A percentile compares a stretch with the other conserved stretches of the same genome.
phyloP scores from a whole-genome alignment of 2,113 vertebrate genomes.

The Caloenas nicobarica region DNA sequence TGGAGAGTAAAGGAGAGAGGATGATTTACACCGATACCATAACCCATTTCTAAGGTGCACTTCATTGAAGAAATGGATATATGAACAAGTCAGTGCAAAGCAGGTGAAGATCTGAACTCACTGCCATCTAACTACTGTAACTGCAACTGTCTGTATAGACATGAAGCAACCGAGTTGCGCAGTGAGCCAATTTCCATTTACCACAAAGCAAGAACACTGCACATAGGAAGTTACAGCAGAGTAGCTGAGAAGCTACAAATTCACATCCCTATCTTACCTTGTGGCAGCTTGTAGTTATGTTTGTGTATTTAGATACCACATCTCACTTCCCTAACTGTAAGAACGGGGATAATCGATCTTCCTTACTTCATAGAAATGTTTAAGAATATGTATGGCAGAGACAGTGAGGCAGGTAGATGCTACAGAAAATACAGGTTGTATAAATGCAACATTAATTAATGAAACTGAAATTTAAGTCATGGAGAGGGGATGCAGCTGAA shows the following conservation, averaged over 20 bases:
- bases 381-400: background rate
- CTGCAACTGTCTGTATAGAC: background rate
- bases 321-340: background rate
- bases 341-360: background rate
- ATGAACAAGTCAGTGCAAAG: background rate
- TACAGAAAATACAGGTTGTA: background rate
- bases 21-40: background rate
- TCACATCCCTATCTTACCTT: background rate
- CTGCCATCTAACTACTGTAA: background rate
- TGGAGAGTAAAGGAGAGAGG: background rate
- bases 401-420: background rate
- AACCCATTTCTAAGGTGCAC: background rate
- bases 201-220: background rate
- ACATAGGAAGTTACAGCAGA: background rate
- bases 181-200: background rate
- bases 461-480: background rate
- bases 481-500: background rate
- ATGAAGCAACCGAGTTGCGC: rapidly evolving
- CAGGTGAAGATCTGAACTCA: background rate
- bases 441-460: background rate
- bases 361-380: background rate
- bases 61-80: background rate
- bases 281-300: background rate
- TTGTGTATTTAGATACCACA: background rate
- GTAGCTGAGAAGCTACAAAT: background rate